These are phyloP conservation scores for Esox masquinongy DNA, from an alignment of 2,797 vertebrate species.

Conservation along the genomic window DNA sequence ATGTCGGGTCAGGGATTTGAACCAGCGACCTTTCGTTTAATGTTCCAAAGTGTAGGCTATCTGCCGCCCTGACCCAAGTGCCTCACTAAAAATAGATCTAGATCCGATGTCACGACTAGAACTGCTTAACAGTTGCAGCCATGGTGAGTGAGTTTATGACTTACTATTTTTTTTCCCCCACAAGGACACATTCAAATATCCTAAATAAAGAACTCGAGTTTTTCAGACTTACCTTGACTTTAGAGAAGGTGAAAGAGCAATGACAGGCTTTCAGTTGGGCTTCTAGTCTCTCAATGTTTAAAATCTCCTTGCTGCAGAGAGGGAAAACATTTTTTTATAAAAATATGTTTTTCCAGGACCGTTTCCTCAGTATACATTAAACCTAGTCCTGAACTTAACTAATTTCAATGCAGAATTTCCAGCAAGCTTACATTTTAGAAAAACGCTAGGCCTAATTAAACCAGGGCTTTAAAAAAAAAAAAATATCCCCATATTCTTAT, in stretches of 20 bases:
- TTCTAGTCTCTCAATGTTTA: conserved; percentile 91
- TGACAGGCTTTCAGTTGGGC: conserved; percentile 94
- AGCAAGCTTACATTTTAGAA: too few species aligned
- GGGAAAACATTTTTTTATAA: not conserved
- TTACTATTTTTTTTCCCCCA: too few species aligned
- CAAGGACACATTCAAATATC: not conserved
- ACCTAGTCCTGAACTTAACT: too few species aligned
- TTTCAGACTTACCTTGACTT: conserved; percentile 85
- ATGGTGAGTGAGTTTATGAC: too few species aligned
- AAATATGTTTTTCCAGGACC: not conserved
- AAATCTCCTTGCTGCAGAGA: conserved; percentile 73
- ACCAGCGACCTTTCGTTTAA: too few species aligned
- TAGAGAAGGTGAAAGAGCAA: conserved; percentile 90
- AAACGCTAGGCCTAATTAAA: too few species aligned
- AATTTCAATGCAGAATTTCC: too few species aligned
- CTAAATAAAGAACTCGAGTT: not conserved
- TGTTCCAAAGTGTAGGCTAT: too few species aligned
- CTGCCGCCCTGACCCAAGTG: not conserved
- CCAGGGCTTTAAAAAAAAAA: too few species aligned
- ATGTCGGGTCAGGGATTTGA: too few species aligned
- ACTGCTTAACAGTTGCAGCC: not conserved
- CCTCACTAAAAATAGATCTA: not conserved
- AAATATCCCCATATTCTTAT: too few species aligned
- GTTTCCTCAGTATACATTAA: conserved; percentile 71
- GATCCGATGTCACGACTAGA: conserved; percentile 2